These are phyloP conservation scores for Papilio gigon DNA, from an alignment of 2,888 invertebrate species.

Conservation along the genomic window DNA sequence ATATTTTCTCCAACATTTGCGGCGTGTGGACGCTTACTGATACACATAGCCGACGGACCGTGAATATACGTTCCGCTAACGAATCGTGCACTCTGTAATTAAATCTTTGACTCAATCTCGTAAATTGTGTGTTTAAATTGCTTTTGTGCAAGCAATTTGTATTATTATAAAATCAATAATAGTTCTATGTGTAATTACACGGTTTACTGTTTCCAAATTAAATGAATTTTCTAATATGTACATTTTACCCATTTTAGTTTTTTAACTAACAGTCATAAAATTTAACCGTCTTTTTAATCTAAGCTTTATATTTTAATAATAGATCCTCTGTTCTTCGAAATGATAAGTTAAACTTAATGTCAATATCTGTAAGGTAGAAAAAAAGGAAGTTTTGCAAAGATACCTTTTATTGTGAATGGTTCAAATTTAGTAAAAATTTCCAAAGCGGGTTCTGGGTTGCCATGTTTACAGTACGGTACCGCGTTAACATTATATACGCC, in stretches of 20 bases:
- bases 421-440: slow-evolving; percentile 64
- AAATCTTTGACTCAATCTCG: slow-evolving; percentile 57
- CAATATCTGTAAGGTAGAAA: too few species aligned
- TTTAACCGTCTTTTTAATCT: too few species aligned
- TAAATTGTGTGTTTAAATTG: slow-evolving; percentile 34
- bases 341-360: too few species aligned
- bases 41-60: slow-evolving; percentile 72
- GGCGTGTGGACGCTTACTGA: slow-evolving; percentile 73
- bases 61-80: slow-evolving; percentile 62
- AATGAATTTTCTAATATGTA: not conserved
- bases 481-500: slow-evolving; percentile 69
- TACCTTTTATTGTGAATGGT: slow-evolving; percentile 2
- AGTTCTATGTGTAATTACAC: not conserved
- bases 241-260: too few species aligned
- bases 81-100: slow-evolving; percentile 66
- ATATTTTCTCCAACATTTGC: slow-evolving; percentile 78
- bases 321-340: too few species aligned
- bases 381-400: slow-evolving; percentile 45
- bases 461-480: slow-evolving; percentile 65
- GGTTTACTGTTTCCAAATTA: not conserved
- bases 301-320: too few species aligned
- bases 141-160: slow-evolving; percentile 14
- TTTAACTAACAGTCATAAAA: too few species aligned
- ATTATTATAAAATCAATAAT: not conserved
- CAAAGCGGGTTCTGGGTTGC: slow-evolving; percentile 65